A percentile compares a stretch with the other conserved stretches of the same genome.
Evolutionary conservation across 2,113 vertebrate species (phyloP).

Genomic region (Physeter macrocephalus): DNA sequence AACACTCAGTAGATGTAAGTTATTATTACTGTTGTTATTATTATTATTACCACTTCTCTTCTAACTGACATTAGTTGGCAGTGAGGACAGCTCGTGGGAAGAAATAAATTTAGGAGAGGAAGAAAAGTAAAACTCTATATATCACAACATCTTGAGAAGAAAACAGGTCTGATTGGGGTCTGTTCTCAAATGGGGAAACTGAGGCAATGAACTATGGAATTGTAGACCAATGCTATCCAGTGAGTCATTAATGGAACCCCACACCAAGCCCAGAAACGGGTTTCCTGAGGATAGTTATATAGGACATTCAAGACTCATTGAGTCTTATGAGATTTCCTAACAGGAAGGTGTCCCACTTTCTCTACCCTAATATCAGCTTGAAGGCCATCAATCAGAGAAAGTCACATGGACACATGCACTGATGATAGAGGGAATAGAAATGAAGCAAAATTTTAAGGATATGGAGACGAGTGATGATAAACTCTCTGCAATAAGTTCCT

Average conservation of each 20-base stretch:
- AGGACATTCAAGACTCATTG: not conserved
- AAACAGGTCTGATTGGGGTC: not conserved
- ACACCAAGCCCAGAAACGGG: not conserved
- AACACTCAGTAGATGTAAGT: not conserved
- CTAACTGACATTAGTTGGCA: not conserved
- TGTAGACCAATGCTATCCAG: not conserved
- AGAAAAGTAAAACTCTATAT: slow-evolving; percentile 12
- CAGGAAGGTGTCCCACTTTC: not conserved
- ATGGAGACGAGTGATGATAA: not conserved
- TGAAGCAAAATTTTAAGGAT: not conserved
- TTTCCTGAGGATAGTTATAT: not conserved
- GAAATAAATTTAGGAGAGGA: not conserved
- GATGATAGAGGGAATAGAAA: not conserved
- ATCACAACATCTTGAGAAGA: not conserved
- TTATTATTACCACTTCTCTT: not conserved
- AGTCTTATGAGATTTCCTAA: not conserved
- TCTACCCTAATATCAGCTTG: not conserved
- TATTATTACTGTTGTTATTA: not conserved
- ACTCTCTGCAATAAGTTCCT: not conserved
- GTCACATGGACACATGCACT: not conserved
- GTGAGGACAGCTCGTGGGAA: not conserved
- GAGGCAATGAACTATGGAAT: not conserved
- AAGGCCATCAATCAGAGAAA: not conserved
- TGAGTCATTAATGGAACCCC: not conserved
- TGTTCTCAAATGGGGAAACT: slow-evolving; percentile 26